Percentiles rank a stretch among this genome's conserved stretches.
These are phyloP conservation scores for Pardalotus punctatus DNA, from an alignment of 2,113 vertebrate species.

Conservation along the genomic window DNA sequence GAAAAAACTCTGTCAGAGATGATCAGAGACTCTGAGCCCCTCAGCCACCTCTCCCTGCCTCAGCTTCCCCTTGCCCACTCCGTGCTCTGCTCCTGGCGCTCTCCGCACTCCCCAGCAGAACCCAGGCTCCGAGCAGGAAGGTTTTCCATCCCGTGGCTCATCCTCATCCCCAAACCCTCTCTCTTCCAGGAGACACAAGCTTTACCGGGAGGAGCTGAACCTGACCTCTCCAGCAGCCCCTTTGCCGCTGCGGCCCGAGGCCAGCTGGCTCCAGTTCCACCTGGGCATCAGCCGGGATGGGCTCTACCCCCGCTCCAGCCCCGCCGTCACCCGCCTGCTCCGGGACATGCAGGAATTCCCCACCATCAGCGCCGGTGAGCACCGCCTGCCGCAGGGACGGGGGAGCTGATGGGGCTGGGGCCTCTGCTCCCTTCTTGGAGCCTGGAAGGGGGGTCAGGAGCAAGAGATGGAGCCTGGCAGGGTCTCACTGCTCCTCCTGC, in stretches of 20 bases:
- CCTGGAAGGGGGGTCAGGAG: background rate
- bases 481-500: background rate
- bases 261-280: constrained; percentile 93
- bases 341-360: constrained; percentile 74
- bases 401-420: background rate
- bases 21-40: background rate
- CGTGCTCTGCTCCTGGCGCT: background rate
- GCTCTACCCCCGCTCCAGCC: constrained; percentile 83
- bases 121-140: background rate
- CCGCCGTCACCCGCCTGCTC: constrained; percentile 73
- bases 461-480: fast-evolving
- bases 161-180: fast-evolving
- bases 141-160: fast-evolving
- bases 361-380: constrained; percentile 82
- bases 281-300: constrained; percentile 85
- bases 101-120: background rate
- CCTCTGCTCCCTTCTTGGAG: background rate
- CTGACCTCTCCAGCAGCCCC: background rate
- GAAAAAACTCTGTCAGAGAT: background rate
- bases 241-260: constrained; percentile 63
- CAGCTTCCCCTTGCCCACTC: background rate
- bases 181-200: constrained; percentile 66
- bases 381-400: fast-evolving
- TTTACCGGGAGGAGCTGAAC: constrained; percentile 66
- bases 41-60: background rate